Base-by-base conservation (phyloP, 2,797 vertebrate genomes). In the Streptopelia turtur region DNA sequence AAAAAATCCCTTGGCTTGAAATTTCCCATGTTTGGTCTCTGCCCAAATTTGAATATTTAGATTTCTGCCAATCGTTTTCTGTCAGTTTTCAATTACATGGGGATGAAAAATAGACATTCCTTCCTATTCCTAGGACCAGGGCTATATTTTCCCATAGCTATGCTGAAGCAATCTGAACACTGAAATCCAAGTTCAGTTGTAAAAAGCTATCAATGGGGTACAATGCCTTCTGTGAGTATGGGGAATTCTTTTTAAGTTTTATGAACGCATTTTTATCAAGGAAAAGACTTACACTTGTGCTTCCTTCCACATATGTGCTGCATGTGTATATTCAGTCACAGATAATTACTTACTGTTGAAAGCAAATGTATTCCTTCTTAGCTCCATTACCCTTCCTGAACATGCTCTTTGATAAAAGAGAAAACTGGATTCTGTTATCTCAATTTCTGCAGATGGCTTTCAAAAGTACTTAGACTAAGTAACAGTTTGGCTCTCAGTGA, bases 21-120 rank as follows among this genome's bases (percentile, higher is more conserved):
- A 87, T 80, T 90, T 93, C 81, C 74, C 70, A 87, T 89, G 86
- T 94, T 95, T 94, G 86, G 74, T 93, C 66, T 93, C 66, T 76
- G 49, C 43, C 88, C 90, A 95, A 94, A 95, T 92, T 66, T 66
- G 93, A 96, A 76, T 87, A 92, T 84, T 84, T 84, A 52, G 53
- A 86, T 90, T 91, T 60, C 64, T 95, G 92, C 83, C 92, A 94
- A 91, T 90, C 89, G 90, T 95, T 83, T 93, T 87, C 83, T 90
- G 92, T 87, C 81, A 59, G 86, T 93, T 95, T 97, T 95, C 92
- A 97, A 94, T 95, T 96, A 94, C 4, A 20, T 66, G 83, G 89
- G 66, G 56, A 92, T 84, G 88, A 93, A 94, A 97, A 90, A 85
- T 63, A 95, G 83, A 91, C 89, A 95, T 95, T 95, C 93, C 76